Evolutionary conservation across 1,140 invertebrate genomes (phyloP).

Genomic region (Drosophila kikkawai): DNA sequence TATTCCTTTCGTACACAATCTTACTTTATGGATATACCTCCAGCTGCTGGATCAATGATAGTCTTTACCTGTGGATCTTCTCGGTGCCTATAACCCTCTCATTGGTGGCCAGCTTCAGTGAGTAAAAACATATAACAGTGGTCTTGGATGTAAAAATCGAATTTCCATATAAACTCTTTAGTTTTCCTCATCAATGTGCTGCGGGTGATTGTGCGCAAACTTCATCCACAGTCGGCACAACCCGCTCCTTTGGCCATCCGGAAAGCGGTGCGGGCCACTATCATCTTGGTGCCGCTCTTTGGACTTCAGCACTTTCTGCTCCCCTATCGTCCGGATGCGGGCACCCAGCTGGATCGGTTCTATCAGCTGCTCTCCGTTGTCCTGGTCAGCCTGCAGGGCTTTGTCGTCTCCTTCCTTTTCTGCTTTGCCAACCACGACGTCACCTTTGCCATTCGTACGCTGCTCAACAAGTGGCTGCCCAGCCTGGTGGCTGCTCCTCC

Average conservation of each 20-base stretch:
- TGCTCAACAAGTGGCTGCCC: slow-evolving; percentile 81
- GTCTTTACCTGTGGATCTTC: slow-evolving; percentile 89
- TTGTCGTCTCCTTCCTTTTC: slow-evolving; percentile 93
- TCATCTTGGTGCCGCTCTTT: slow-evolving; percentile 91
- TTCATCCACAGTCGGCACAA: slow-evolving; percentile 89
- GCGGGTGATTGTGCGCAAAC: slow-evolving; percentile 92
- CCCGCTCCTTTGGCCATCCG: slow-evolving; percentile 85
- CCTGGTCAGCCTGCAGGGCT: slow-evolving; percentile 93
- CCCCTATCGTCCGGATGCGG: slow-evolving; percentile 90
- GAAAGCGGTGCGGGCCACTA: slow-evolving; percentile 89
- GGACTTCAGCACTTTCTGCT: slow-evolving; percentile 93
- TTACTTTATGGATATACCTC: background rate
- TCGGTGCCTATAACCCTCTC: slow-evolving; percentile 91
- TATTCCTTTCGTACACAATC: too few species aligned
- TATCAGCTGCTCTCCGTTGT: slow-evolving; percentile 92
- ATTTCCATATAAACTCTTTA: slow-evolving; percentile 61
- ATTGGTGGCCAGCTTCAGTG: slow-evolving; percentile 87
- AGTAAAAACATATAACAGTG: background rate
- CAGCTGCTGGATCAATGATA: slow-evolving; percentile 94
- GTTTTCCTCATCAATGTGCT: slow-evolving; percentile 95
- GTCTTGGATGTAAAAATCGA: background rate
- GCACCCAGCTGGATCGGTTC: slow-evolving; percentile 88
- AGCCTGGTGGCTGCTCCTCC: slow-evolving; percentile 69
- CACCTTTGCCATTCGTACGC: slow-evolving; percentile 84
- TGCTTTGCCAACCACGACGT: slow-evolving; percentile 97